Conservation (phyloP, 2,888 invertebrate genomes). For the Schrankia costaestrigalis region DNA sequence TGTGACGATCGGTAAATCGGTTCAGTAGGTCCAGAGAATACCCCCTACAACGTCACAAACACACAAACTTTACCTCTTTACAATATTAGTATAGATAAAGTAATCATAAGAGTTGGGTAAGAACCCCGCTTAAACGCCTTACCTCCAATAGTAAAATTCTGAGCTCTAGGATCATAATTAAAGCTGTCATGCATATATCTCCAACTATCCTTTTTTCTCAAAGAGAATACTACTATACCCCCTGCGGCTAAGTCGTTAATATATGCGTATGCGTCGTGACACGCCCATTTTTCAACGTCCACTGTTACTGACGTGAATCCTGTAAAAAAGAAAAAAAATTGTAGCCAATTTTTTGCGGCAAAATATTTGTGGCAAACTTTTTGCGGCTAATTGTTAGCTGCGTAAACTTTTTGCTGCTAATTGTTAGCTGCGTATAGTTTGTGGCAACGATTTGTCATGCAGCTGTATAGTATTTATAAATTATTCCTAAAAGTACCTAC, state of each 20-base stretch:
- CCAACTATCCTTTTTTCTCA: constrained; percentile 83
- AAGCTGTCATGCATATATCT: constrained; percentile 78
- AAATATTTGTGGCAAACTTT: background rate
- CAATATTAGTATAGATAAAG: background rate
- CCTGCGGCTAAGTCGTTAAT: constrained; percentile 84
- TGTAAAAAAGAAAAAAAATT: constrained; percentile 20
- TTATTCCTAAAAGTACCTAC: constrained; percentile 60
- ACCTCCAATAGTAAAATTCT: constrained; percentile 84
- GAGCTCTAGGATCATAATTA: constrained; percentile 78
- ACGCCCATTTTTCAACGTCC: constrained; percentile 81
- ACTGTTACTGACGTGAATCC: constrained; percentile 86
- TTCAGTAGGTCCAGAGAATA: too few relatives aligned
- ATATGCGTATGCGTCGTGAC: constrained; percentile 86
- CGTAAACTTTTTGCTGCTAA: background rate
- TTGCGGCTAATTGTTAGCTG: too few relatives aligned
- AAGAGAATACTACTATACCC: constrained; percentile 82
- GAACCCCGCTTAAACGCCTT: constrained; percentile 10
- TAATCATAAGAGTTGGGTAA: background rate
- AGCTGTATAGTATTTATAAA: too few relatives aligned
- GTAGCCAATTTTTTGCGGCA: background rate
- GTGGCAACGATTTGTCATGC: too few relatives aligned
- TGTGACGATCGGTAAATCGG: background rate
- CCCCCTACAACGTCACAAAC: too few relatives aligned
- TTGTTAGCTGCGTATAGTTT: background rate
- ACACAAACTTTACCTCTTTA: too few relatives aligned